Percentiles rank a stretch among this genome's conserved stretches.
phyloP scores from a whole-genome alignment of 2,888 invertebrate species.

The Lepidocyrtoides sp. region DNA sequence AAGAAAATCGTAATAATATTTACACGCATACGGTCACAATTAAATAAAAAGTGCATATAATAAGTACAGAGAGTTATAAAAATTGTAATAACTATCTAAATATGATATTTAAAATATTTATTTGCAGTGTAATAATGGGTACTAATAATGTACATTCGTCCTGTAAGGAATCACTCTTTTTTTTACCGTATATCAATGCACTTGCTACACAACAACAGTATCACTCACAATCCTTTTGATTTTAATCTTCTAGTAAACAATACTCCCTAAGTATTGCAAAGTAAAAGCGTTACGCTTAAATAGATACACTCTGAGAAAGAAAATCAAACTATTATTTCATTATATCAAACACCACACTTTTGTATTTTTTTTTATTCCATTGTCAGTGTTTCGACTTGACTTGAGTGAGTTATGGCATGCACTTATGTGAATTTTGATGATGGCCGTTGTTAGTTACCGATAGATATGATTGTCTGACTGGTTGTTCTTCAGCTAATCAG shows the following conservation, averaged over 20 bases:
- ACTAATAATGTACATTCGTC: not conserved
- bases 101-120: no score
- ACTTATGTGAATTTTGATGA: not conserved
- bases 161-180: conserved; percentile 6
- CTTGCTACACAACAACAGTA: not conserved
- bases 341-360: not conserved
- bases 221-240: not conserved
- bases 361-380: not conserved
- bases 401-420: conserved; percentile 20
- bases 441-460: not conserved
- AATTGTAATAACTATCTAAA: no score
- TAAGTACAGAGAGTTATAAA: not conserved
- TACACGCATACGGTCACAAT: not conserved
- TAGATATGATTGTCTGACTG: conserved; percentile 13
- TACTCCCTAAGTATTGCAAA: not conserved
- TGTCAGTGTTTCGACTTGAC: not conserved
- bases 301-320: not conserved
- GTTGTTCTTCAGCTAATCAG: conserved; percentile 8
- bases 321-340: not conserved
- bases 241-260: not conserved
- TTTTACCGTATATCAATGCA: not conserved
- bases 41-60: not conserved
- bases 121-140: conserved; percentile 2
- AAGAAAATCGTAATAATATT: not conserved
- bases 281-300: not conserved